Percentiles rank a stretch among this genome's conserved stretches.
phyloP scores from a whole-genome alignment of 1,140 invertebrate species.

The Camponotus vicinus region DNA sequence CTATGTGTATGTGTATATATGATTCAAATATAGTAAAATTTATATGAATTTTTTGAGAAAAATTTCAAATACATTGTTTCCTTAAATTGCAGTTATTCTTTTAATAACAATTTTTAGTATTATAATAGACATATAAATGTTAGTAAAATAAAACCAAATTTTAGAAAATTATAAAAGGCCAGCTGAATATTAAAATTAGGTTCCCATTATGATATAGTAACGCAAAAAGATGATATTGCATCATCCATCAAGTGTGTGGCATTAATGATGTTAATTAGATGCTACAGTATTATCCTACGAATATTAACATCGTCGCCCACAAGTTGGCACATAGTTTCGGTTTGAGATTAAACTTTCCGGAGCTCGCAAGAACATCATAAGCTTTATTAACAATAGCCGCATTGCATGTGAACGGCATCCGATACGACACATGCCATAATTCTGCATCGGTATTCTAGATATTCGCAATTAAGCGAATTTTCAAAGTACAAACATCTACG shows the following conservation, averaged over 20 bases:
- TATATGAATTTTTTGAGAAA: background rate
- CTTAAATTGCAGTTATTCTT: background rate
- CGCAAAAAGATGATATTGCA: slow-evolving; percentile 16
- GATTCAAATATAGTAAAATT: slow-evolving; percentile 32
- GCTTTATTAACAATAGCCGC: slow-evolving; percentile 73
- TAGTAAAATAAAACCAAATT: background rate
- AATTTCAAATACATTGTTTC: background rate
- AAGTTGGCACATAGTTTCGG: slow-evolving; percentile 78
- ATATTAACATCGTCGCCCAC: slow-evolving; percentile 75
- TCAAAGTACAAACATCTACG: slow-evolving; percentile 7
- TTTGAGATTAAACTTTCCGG: slow-evolving; percentile 67
- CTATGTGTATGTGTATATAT: background rate
- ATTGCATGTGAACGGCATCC: slow-evolving; percentile 55
- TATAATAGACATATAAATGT: background rate
- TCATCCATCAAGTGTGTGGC: slow-evolving; percentile 25
- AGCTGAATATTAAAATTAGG: background rate
- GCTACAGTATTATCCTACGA: slow-evolving; percentile 32
- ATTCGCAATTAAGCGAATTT: slow-evolving; percentile 54
- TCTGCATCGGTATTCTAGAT: slow-evolving; percentile 37
- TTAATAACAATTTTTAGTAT: background rate
- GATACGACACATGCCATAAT: slow-evolving; percentile 59
- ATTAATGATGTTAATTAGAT: slow-evolving; percentile 65
- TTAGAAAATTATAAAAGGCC: background rate
- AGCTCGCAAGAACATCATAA: slow-evolving; percentile 66
- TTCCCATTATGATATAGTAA: slow-evolving; percentile 6